These are phyloP conservation scores for Halocaridina rubra DNA, from an alignment of 2,888 invertebrate genomes.

Conservation along the genomic window DNA sequence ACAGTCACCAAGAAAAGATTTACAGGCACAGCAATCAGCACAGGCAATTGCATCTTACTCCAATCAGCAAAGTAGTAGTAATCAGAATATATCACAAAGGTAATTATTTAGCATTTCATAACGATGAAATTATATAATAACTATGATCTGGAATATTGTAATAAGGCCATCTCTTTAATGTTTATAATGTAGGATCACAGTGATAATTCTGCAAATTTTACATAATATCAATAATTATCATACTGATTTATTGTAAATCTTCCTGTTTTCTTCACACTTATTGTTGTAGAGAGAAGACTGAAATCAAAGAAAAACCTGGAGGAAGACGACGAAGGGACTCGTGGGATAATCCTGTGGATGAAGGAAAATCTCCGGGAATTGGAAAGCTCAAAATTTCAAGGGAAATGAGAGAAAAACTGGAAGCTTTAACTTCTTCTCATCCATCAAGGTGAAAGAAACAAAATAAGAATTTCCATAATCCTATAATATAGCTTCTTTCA, in stretches of 20 bases:
- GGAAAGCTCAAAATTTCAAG: slow-evolving; percentile 90
- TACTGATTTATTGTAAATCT: no score
- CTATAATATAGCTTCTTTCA: no score
- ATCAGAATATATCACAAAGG: no score
- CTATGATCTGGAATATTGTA: no score
- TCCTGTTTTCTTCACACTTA: no score
- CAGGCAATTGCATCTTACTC: neutral
- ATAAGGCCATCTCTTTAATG: no score
- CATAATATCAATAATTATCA: no score
- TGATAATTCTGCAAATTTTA: no score
- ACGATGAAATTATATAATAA: no score
- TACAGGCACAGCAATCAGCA: slow-evolving; percentile 8
- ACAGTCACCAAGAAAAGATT: slow-evolving; percentile 31
- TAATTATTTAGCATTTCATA: no score
- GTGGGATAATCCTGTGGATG: slow-evolving; percentile 55
- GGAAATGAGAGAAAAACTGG: slow-evolving; percentile 90
- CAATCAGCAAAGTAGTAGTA: neutral
- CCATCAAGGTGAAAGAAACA: slow-evolving; percentile 56
- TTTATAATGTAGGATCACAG: no score
- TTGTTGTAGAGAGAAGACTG: slow-evolving; percentile 33
- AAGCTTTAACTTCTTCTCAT: slow-evolving; percentile 68
- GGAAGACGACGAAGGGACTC: slow-evolving; percentile 50
- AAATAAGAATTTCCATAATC: no score
- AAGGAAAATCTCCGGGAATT: slow-evolving; percentile 69
- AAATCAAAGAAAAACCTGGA: slow-evolving; percentile 28